Evolutionary conservation across 2,797 vertebrate genomes (phyloP).

Genomic region (Coregonus suidteri): DNA sequence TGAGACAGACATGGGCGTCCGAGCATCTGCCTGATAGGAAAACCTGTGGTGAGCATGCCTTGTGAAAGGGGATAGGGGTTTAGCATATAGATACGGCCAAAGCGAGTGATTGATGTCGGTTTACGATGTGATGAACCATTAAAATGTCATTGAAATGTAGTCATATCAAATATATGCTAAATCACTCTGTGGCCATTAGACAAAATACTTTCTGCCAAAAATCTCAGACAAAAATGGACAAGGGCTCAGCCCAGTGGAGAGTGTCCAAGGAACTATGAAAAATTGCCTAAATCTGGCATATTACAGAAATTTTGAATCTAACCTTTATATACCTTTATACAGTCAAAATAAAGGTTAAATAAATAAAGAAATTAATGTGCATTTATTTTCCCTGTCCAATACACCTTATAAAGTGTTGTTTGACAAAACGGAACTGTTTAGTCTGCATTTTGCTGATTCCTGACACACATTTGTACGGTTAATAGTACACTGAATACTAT

Average conservation of each 20-base stretch:
- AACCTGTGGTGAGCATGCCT: constrained; percentile 35
- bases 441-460: not conserved
- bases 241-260: not conserved
- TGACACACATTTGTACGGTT: not conserved
- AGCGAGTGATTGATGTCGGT: constrained; percentile 13
- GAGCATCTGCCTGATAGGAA: constrained; percentile 25
- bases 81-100: constrained; percentile 44
- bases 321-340: too few species aligned
- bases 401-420: not conserved
- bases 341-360: too few species aligned
- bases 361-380: not conserved
- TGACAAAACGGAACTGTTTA: not conserved
- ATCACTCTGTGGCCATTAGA: not conserved
- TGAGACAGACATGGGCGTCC: constrained; percentile 29
- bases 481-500: constrained; percentile 16
- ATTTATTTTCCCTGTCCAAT: not conserved
- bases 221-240: not conserved
- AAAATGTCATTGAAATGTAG: not conserved
- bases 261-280: not conserved
- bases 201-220: not conserved
- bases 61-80: constrained; percentile 37
- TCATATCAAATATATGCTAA: not conserved
- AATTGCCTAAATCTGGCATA: not conserved
- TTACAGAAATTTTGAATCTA: not conserved
- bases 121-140: not conserved